These are phyloP conservation scores for Drosophila ercepeae DNA, from an alignment of 1,140 invertebrate species.

Conservation along the genomic window DNA sequence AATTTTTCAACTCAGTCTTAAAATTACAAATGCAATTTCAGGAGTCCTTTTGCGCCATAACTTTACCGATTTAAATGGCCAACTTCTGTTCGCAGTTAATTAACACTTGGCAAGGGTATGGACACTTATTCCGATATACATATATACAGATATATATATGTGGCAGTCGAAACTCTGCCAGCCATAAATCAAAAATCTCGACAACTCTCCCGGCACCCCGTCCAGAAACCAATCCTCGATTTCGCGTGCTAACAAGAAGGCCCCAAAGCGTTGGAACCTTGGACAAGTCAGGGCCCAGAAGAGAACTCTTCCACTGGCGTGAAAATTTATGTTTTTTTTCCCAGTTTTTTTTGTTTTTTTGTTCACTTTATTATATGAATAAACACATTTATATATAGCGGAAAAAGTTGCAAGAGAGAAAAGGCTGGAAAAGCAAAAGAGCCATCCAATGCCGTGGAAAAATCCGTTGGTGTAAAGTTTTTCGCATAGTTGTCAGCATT, in stretches of 20 bases:
- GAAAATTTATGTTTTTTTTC: conserved; percentile 75
- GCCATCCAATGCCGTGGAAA: conserved; percentile 43
- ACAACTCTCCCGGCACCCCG: conserved; percentile 28
- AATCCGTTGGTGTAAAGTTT: conserved; percentile 46
- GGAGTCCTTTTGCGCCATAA: background rate
- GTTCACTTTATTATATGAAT: conserved; percentile 40
- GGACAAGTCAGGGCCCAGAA: conserved; percentile 23
- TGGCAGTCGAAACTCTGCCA: conserved; percentile 39
- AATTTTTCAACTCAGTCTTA: too few species aligned
- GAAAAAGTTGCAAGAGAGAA: conserved; percentile 29
- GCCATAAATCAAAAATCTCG: conserved; percentile 75
- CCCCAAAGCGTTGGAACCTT: conserved; percentile 54
- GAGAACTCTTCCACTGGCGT: conserved; percentile 46
- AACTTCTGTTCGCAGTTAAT: conserved; percentile 25
- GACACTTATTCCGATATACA: conserved; percentile 15
- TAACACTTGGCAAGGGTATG: conserved; percentile 30
- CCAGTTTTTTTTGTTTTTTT: conserved; percentile 46
- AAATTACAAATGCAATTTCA: background rate
- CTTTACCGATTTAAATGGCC: conserved; percentile 7
- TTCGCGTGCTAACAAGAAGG: conserved; percentile 76
- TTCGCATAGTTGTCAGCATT: conserved; percentile 81
- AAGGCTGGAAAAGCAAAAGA: conserved; percentile 8
- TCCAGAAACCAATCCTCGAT: conserved; percentile 29
- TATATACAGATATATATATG: conserved; percentile 6
- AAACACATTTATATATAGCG: conserved; percentile 5